A percentile compares a stretch with the other conserved stretches of the same genome.
phyloP scores from a whole-genome alignment of 2,113 vertebrate species.

The Dasyurus viverrinus region DNA sequence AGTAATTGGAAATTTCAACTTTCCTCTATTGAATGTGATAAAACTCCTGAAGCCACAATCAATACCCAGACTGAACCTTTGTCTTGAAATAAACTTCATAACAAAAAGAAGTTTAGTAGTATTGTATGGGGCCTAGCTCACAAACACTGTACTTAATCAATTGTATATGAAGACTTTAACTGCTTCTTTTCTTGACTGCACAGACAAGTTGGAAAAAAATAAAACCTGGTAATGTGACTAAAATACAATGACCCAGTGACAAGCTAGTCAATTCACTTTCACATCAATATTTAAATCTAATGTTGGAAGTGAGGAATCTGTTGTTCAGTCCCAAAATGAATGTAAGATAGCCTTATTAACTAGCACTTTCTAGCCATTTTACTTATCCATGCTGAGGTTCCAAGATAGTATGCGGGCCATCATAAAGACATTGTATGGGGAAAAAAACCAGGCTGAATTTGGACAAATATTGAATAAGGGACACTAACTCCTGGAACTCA shows the following conservation, averaged over 20 bases:
- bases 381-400: background rate
- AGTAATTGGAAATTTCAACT: background rate
- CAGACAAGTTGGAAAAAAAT: background rate
- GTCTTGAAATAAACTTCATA: background rate
- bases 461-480: background rate
- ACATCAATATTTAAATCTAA: background rate
- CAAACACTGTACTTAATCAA: background rate
- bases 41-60: background rate
- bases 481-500: background rate
- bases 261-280: background rate
- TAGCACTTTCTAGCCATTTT: background rate
- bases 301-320: background rate
- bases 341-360: too few species aligned
- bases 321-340: background rate
- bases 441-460: background rate
- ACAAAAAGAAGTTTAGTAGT: background rate
- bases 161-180: background rate
- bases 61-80: background rate
- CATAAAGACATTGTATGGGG: background rate
- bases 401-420: background rate
- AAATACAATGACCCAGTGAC: background rate
- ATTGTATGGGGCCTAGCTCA: background rate
- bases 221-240: background rate
- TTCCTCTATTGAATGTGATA: background rate
- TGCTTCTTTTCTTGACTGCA: background rate